Conservation (phyloP, 2,797 vertebrate genomes). For the Oryzias sinensis region DNA sequence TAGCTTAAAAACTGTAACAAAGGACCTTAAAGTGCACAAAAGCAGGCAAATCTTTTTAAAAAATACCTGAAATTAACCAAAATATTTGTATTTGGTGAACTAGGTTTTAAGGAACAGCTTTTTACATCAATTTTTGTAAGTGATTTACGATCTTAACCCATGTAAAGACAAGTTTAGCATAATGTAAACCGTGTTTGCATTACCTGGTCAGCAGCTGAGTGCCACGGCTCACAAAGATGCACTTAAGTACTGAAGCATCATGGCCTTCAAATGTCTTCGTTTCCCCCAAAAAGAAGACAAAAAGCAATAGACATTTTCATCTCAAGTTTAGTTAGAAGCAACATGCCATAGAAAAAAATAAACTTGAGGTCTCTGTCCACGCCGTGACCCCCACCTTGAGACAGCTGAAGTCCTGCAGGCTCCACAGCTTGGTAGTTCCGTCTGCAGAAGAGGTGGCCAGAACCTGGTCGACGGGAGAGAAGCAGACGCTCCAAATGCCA, state of each 20-base stretch:
- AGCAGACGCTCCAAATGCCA: conserved; percentile 92
- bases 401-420: conserved; percentile 91
- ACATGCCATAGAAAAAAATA: background rate
- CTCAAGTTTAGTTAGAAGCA: background rate
- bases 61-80: too few species aligned
- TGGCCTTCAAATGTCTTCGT: conserved; percentile 95
- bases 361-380: background rate
- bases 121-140: too few species aligned
- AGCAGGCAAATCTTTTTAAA: too few species aligned
- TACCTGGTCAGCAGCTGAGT: conserved; percentile 93
- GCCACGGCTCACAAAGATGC: conserved; percentile 90
- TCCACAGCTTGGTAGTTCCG: conserved; percentile 89
- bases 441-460: conserved; percentile 91
- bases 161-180: too few species aligned
- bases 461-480: conserved; percentile 93
- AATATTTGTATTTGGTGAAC: too few species aligned
- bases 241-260: conserved; percentile 92
- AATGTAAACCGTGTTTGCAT: background rate
- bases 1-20: too few species aligned
- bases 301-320: background rate
- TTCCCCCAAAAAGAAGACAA: background rate
- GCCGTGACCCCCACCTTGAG: conserved; percentile 82
- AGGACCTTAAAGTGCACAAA: too few species aligned
- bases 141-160: too few species aligned
- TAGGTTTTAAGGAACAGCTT: too few species aligned